Evolutionary conservation across 1,140 invertebrate genomes (phyloP), one percentile per base, ranked within the genome.

Genomic region (Macrosteles quadrilineatus): DNA sequence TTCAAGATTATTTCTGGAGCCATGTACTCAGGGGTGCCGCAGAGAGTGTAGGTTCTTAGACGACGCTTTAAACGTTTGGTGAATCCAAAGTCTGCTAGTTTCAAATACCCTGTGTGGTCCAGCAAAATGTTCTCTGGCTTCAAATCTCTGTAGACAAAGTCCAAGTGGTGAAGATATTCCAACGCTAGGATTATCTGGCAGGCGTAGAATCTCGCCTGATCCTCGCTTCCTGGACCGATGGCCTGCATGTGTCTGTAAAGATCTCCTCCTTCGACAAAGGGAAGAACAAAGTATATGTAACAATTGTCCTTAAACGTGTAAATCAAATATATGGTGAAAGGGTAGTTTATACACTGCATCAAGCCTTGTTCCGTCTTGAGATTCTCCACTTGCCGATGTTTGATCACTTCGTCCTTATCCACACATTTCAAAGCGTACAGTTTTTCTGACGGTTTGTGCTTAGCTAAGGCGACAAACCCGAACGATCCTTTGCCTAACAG

Each of bases 51-150:
- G 0, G 97, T 98, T 55, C 71, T 59, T 27, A 23, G 25, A 14
- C 36, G 50, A 4, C 69, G 68, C n/a, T 36, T 86, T 3, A 72
- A 27, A 11, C 25, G 55, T 67, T 74, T 74, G 43, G 65, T 68
- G 30, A 70, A 70, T 17, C 68, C 71, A 50, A 72, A 72, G 66
- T 72, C 68, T 36, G 68, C 70, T 30, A 72, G 19, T 30, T 67
- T 45, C 21, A 67, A 30, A 45, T 67, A 53, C 14, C 67, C 67
- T 14, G 47, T 68, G 3, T 50, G 47, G 32, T 68, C 67, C 19
- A 68, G 80, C 98, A 98, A 83, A 73, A 98, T 90, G 82, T 98
- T 99, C 83, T 99, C 97, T 2, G 96, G 97, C 80, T 98, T 98
- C 63, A 98, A 83, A 84, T 98, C 95, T 40, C 96, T 85, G 78